phyloP scores from a whole-genome alignment of 2,113 vertebrate genomes.

The Uria aalge region DNA sequence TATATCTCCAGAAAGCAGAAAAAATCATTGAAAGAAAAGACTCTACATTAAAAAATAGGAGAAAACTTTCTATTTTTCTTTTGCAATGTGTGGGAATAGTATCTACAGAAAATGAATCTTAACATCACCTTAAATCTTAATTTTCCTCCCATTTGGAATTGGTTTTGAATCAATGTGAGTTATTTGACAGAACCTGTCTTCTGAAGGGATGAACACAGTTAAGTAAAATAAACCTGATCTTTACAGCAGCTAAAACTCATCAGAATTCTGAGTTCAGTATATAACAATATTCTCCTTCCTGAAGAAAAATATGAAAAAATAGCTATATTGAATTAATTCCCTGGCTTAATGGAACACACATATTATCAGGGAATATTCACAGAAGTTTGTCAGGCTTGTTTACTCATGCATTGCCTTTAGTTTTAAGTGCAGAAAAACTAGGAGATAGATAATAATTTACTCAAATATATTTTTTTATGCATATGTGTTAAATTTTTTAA shows the following conservation, averaged over 20 bases:
- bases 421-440: neutral
- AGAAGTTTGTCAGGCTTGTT: neutral
- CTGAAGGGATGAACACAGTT: neutral
- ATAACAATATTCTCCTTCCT: neutral
- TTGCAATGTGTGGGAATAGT: neutral
- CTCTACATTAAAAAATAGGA: neutral
- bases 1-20: conserved; percentile 47
- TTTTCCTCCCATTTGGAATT: neutral
- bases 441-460: neutral
- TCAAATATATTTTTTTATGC: neutral
- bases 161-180: neutral
- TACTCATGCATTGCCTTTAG: neutral
- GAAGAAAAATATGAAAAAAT: neutral
- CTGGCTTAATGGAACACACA: neutral
- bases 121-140: neutral
- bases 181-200: neutral
- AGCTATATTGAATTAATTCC: neutral
- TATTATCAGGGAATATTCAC: neutral
- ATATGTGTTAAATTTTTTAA: neutral
- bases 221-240: neutral
- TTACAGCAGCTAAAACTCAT: neutral
- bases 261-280: neutral
- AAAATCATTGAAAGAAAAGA: conserved; percentile 24
- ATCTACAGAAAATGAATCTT: neutral
- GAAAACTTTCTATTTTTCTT: neutral